A percentile compares a stretch with the other conserved stretches of the same genome.
These are phyloP conservation scores for Echeneis naucrates DNA, from an alignment of 2,797 vertebrate species.

Conservation along the genomic window DNA sequence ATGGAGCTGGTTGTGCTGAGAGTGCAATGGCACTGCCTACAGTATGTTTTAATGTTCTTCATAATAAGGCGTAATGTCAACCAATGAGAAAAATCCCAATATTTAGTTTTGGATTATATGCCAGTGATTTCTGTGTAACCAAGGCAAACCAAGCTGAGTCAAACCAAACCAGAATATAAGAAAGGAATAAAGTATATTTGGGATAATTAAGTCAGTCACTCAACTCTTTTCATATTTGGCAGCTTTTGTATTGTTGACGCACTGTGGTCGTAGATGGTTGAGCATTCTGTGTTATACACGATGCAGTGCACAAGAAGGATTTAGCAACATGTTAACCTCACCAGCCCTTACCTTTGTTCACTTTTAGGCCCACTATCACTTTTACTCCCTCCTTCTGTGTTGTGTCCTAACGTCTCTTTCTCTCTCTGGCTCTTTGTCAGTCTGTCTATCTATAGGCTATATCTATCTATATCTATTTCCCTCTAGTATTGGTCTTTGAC, in stretches of 20 bases:
- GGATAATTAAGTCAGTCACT: constrained; percentile 22
- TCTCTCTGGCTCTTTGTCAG: not conserved
- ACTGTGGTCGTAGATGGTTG: constrained; percentile 6
- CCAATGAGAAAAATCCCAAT: constrained; percentile 37
- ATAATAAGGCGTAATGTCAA: constrained; percentile 22
- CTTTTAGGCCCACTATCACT: too few species aligned
- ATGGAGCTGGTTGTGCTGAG: constrained; percentile 11
- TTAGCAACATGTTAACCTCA: constrained; percentile 9
- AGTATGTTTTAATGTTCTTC: constrained; percentile 24
- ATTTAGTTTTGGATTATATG: constrained; percentile 36
- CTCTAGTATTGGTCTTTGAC: not conserved
- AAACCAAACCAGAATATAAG: constrained; percentile 18
- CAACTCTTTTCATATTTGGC: constrained; percentile 22
- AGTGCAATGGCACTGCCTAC: constrained; percentile 7
- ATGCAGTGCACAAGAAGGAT: not conserved
- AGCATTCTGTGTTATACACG: not conserved
- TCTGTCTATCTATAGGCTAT: not conserved
- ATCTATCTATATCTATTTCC: not conserved
- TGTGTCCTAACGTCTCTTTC: not conserved
- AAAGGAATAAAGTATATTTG: not conserved
- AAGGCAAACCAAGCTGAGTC: constrained; percentile 28
- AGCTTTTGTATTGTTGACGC: constrained; percentile 4
- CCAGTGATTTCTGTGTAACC: constrained; percentile 17
- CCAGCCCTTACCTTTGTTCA: not conserved
- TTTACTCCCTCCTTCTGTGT: not conserved